A percentile compares a stretch with the other conserved stretches of the same genome.
These are phyloP conservation scores for Trichoplusia ni DNA, from an alignment of 1,140 invertebrate genomes.

Conservation along the genomic window DNA sequence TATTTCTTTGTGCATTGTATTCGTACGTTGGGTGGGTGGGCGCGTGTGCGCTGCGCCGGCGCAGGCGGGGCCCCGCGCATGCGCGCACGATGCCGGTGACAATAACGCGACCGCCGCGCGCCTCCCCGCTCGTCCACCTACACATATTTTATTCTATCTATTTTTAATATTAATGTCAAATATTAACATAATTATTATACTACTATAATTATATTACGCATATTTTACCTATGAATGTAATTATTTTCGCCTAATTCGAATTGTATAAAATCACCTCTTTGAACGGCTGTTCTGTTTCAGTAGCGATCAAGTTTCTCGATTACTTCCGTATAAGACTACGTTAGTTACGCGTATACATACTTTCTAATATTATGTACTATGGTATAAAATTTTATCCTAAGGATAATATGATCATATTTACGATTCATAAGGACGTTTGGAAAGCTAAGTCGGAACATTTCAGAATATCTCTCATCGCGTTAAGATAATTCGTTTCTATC, in stretches of 20 bases:
- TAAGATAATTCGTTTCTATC: conserved; percentile 81
- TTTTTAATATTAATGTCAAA: conserved; percentile 81
- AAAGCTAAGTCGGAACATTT: conserved; percentile 77
- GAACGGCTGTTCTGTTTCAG: conserved; percentile 73
- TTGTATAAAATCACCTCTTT: conserved; percentile 80
- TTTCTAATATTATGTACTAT: conserved; percentile 80
- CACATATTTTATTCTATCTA: conserved; percentile 81
- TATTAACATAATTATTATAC: conserved; percentile 80
- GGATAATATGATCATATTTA: conserved; percentile 79
- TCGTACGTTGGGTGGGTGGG: conserved; percentile 35
- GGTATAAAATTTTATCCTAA: conserved; percentile 81
- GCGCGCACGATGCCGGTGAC: conserved; percentile 54
- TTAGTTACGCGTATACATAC: conserved; percentile 79
- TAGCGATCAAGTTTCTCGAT: conserved; percentile 74
- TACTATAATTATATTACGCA: conserved; percentile 75
- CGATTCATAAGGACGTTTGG: conserved; percentile 73
- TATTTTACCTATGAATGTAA: conserved; percentile 81
- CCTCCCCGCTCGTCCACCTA: conserved; percentile 78
- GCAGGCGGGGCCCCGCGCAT: conserved; percentile 27
- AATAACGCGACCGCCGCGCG: conserved; percentile 71
- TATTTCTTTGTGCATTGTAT: conserved; percentile 51
- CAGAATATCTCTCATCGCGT: conserved; percentile 79
- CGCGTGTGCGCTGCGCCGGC: conserved; percentile 35
- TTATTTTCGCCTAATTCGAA: conserved; percentile 81
- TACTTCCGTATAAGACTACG: conserved; percentile 80